These are phyloP conservation scores for Lytechinus pictus DNA, from an alignment of 35 echinoderm and acorn worm species.

Conservation along the genomic window DNA sequence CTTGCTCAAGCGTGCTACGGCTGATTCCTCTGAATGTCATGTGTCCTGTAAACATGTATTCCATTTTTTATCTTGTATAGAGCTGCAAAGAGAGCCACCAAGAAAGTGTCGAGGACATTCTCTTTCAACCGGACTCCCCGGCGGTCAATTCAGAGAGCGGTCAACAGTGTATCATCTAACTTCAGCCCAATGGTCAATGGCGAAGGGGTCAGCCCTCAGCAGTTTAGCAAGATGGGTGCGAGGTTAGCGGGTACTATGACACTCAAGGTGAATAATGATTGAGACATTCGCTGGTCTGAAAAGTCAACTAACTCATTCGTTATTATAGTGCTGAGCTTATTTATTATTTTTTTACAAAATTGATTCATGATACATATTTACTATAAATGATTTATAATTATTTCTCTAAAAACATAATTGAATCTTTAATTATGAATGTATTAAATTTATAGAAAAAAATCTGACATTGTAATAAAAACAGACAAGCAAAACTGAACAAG, in stretches of 20 bases:
- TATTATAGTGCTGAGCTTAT: no score
- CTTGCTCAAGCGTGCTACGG: no score
- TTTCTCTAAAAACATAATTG: no score
- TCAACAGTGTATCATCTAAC: constrained; percentile 62
- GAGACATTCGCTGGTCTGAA: no score
- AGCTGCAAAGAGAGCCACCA: constrained; percentile 87
- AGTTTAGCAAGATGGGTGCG: constrained; percentile 69
- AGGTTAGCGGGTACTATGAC: constrained; percentile 80
- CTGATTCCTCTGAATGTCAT: no score
- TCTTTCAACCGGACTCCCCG: constrained; percentile 95
- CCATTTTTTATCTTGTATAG: constrained; percentile 42
- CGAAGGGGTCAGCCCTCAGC: constrained; percentile 57
- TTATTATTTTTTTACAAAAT: no score
- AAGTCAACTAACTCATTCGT: no score
- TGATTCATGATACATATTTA: no score
- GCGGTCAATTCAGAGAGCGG: constrained; percentile 72
- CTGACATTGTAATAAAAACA: background rate
- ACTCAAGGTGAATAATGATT: constrained; percentile 52
- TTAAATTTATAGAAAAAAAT: background rate
- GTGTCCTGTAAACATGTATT: background rate
- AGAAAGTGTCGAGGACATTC: constrained; percentile 92
- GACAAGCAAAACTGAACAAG: background rate
- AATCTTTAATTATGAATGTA: background rate
- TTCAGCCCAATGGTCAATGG: constrained; percentile 78
- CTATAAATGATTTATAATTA: no score